These are phyloP conservation scores for Dasyprocta punctata DNA, from an alignment of 2,113 vertebrate species.

Conservation along the genomic window DNA sequence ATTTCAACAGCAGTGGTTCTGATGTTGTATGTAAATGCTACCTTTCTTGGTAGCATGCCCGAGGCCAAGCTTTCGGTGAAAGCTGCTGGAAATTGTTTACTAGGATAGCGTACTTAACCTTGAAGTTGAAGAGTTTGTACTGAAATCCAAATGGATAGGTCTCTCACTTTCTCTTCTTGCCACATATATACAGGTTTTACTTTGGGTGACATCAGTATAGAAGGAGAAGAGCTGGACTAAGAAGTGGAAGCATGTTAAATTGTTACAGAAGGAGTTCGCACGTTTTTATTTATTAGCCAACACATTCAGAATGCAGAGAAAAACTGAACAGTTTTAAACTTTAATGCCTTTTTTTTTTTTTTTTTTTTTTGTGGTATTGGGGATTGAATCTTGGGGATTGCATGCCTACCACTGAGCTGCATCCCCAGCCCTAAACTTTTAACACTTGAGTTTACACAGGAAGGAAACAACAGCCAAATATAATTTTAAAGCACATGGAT, in stretches of 20 bases:
- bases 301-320: neutral
- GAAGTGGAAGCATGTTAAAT: neutral
- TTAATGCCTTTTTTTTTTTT: neutral
- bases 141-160: neutral
- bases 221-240: neutral
- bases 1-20: constrained; percentile 23
- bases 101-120: neutral
- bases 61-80: neutral
- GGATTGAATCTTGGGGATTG: neutral
- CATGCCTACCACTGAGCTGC: neutral
- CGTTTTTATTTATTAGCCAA: neutral
- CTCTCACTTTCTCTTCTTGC: neutral
- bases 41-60: neutral
- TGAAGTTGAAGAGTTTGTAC: neutral
- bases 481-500: neutral
- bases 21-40: neutral
- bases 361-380: neutral
- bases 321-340: neutral
- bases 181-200: neutral
- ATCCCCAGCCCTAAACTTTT: neutral
- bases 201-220: neutral
- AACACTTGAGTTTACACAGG: neutral
- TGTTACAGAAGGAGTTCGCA: neutral
- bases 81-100: constrained; percentile 11
- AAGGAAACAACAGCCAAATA: neutral